phyloP scores from a whole-genome alignment of 1,140 invertebrate species.

The Daktulosphaira vitifoliae region DNA sequence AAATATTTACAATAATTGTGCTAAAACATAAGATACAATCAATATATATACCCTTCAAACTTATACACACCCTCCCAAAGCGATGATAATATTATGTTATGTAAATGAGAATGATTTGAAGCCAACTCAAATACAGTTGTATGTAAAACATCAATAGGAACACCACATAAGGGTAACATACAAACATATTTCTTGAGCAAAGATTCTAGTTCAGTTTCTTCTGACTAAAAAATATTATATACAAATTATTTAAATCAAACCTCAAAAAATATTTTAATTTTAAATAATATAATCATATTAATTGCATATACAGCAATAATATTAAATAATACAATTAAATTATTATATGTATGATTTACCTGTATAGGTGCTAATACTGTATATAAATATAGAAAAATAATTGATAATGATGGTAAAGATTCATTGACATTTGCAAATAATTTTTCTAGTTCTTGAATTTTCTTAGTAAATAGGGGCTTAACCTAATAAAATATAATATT shows the following conservation, averaged over 20 bases:
- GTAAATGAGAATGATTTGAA: slow-evolving; percentile 37
- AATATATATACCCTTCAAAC: slow-evolving; percentile 8
- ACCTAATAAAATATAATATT: slow-evolving; percentile 41
- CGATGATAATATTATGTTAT: slow-evolving; percentile 46
- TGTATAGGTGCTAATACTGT: slow-evolving; percentile 45
- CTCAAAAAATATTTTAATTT: no score
- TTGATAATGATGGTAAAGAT: slow-evolving; percentile 46
- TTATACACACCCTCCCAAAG: slow-evolving; percentile 61
- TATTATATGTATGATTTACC: slow-evolving; percentile 30
- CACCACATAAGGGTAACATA: slow-evolving; percentile 48
- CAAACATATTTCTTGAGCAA: slow-evolving; percentile 49
- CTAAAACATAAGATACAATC: slow-evolving; percentile 9
- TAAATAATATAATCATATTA: no score
- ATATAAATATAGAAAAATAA: slow-evolving; percentile 50
- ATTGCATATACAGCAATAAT: no score
- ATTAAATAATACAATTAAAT: no score
- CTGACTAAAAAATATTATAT: slow-evolving; percentile 35
- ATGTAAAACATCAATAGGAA: slow-evolving; percentile 48
- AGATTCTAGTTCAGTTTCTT: slow-evolving; percentile 45
- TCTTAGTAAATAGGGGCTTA: slow-evolving; percentile 47
- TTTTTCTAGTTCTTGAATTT: slow-evolving; percentile 45
- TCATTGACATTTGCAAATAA: slow-evolving; percentile 42
- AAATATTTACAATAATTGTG: slow-evolving; percentile 35
- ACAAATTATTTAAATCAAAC: background rate
- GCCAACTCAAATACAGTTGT: slow-evolving; percentile 44